These are phyloP conservation scores for Drosophila triauraria DNA, from an alignment of 1,140 invertebrate genomes.

Conservation along the genomic window DNA sequence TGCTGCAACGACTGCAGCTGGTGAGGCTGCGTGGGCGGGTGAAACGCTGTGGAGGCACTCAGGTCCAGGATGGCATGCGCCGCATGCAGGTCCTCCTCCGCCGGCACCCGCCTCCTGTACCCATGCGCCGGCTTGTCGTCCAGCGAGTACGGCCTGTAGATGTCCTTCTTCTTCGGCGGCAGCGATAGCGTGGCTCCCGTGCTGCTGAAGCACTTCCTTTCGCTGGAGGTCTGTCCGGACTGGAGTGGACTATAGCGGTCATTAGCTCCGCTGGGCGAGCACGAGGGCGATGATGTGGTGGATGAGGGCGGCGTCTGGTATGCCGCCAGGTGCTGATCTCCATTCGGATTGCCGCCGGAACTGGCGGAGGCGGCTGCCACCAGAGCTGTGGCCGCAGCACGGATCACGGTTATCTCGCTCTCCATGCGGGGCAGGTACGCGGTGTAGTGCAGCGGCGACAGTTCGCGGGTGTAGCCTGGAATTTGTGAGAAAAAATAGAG, in stretches of 20 bases:
- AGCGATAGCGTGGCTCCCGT: constrained; percentile 92
- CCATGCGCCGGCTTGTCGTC: constrained; percentile 87
- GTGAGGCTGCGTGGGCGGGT: constrained; percentile 86
- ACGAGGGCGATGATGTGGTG: constrained; percentile 76
- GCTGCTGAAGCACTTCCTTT: constrained; percentile 90
- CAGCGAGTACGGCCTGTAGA: constrained; percentile 93
- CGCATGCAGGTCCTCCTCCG: constrained; percentile 92
- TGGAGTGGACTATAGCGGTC: constrained; percentile 74
- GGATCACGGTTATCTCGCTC: constrained; percentile 86
- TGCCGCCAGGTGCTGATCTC: constrained; percentile 62
- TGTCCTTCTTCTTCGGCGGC: constrained; percentile 95
- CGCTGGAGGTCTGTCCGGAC: constrained; percentile 71
- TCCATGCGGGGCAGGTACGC: constrained; percentile 87
- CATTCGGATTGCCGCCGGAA: constrained; percentile 19
- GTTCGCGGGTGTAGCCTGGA: constrained; percentile 88
- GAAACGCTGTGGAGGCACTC: constrained; percentile 92
- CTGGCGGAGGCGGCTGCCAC: constrained; percentile 72
- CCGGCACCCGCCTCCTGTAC: constrained; percentile 87
- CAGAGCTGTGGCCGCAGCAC: constrained; percentile 73
- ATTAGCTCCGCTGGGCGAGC: constrained; percentile 66
- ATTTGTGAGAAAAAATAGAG: background rate
- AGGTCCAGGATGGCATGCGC: constrained; percentile 94
- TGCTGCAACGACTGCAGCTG: constrained; percentile 76
- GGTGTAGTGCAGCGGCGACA: constrained; percentile 88
- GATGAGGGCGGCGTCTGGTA: constrained; percentile 84